Evolutionary conservation across 1,140 invertebrate genomes (phyloP).

Genomic region (Amphibalanus amphitrite): DNA sequence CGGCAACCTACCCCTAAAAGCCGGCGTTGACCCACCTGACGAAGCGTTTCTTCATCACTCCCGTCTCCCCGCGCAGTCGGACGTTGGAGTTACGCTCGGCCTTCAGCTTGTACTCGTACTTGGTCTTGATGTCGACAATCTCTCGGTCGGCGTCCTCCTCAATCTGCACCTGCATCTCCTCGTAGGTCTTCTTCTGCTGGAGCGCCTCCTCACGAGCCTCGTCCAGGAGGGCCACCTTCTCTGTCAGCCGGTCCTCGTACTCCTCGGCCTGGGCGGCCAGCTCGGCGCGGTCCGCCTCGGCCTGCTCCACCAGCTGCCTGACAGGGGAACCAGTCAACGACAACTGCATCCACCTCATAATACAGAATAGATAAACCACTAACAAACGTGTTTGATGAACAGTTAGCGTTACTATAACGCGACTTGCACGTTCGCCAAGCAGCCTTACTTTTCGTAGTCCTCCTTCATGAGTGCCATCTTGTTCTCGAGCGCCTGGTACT

Average conservation of each 20-base stretch:
- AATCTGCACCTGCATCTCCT: conserved; percentile 54
- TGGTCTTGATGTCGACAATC: conserved; percentile 47
- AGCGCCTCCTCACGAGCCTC: neutral
- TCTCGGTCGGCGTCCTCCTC: conserved; percentile 67
- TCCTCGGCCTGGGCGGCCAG: conserved; percentile 21
- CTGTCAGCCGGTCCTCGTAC: conserved; percentile 8
- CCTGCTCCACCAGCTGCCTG: conserved; percentile 31
- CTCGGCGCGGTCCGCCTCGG: conserved; percentile 40
- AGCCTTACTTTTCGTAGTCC: conserved; percentile 43
- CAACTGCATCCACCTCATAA: too few species aligned
- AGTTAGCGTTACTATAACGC: too few species aligned
- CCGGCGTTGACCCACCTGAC: conserved; percentile 20
- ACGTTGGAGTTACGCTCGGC: conserved; percentile 58
- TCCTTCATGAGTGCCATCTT: conserved; percentile 49
- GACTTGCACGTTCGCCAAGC: neutral
- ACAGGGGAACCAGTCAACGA: neutral
- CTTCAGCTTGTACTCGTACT: conserved; percentile 53
- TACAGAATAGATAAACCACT: too few species aligned
- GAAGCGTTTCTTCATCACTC: conserved; percentile 65
- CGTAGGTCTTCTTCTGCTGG: conserved; percentile 37
- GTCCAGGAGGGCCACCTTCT: conserved; percentile 8
- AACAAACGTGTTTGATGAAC: too few species aligned
- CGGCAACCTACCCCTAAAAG: too few species aligned
- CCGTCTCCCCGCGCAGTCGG: conserved; percentile 58
- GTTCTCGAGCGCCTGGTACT: conserved; percentile 48